Evolutionary conservation across 2,888 invertebrate genomes (phyloP).

Genomic region (Drepanosiphum platanoidis): DNA sequence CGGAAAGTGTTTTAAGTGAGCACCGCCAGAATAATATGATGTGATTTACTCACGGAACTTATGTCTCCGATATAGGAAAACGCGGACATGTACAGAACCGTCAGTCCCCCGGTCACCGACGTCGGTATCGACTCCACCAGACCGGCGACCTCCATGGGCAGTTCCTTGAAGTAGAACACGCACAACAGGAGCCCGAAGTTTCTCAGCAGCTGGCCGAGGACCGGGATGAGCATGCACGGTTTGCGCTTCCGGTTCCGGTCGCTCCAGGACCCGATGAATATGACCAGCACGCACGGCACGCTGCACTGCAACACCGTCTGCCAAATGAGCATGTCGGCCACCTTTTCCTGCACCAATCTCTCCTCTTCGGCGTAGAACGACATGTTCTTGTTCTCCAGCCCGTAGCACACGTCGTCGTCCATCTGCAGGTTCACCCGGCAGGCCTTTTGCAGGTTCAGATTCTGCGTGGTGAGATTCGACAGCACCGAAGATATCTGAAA

Average conservation of each 20-base stretch:
- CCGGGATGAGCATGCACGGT: constrained; percentile 86
- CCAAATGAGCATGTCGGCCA: constrained; percentile 85
- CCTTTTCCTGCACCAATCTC: constrained; percentile 76
- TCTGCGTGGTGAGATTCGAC: constrained; percentile 82
- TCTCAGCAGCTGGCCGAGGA: constrained; percentile 82
- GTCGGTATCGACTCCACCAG: constrained; percentile 84
- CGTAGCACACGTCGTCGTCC: constrained; percentile 78
- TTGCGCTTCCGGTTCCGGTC: constrained; percentile 74
- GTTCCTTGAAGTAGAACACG: constrained; percentile 80
- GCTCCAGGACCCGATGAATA: constrained; percentile 80
- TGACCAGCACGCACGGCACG: constrained; percentile 80
- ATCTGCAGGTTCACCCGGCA: constrained; percentile 84
- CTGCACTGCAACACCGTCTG: constrained; percentile 85
- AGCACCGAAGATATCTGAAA: constrained; percentile 75
- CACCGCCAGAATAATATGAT: too few relatives aligned
- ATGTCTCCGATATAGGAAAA: constrained; percentile 90
- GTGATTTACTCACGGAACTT: constrained; percentile 72
- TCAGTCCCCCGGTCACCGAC: constrained; percentile 85
- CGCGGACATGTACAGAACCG: constrained; percentile 89
- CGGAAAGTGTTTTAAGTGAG: too few relatives aligned
- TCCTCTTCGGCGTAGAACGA: constrained; percentile 67
- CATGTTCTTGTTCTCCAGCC: constrained; percentile 75
- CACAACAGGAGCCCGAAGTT: constrained; percentile 81
- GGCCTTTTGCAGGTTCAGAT: constrained; percentile 86
- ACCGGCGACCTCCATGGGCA: constrained; percentile 81